Conservation (phyloP, 2,113 vertebrate species). For the Nettapus auritus region DNA sequence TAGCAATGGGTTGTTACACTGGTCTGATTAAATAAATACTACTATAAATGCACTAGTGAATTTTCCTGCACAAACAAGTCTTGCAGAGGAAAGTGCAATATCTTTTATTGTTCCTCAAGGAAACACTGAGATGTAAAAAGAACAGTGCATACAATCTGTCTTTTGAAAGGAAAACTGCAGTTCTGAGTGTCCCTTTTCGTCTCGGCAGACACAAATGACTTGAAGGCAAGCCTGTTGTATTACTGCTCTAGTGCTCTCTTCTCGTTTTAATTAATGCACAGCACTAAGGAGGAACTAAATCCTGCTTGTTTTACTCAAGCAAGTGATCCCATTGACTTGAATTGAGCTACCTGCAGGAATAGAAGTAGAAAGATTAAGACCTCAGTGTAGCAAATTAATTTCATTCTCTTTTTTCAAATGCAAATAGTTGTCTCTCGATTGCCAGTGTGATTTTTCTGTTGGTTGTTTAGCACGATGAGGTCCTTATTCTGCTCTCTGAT, state of each 20-base stretch:
- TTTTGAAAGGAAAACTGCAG: neutral
- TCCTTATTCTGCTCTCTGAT: neutral
- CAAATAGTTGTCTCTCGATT: neutral
- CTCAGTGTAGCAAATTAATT: slow-evolving; percentile 11
- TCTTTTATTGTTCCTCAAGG: neutral
- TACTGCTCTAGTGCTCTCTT: neutral
- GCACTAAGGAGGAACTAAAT: slow-evolving; percentile 1
- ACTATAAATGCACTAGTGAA: neutral
- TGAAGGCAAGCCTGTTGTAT: neutral
- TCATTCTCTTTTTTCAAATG: slow-evolving; percentile 45
- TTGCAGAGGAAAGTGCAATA: neutral
- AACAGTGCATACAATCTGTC: neutral
- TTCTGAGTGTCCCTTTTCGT: neutral
- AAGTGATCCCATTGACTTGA: slow-evolving; percentile 4
- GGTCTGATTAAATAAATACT: neutral
- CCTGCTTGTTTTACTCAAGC: slow-evolving; percentile 25
- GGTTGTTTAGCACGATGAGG: neutral
- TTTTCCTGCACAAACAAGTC: neutral
- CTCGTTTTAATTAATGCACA: neutral
- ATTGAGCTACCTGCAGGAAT: slow-evolving; percentile 47
- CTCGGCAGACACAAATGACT: neutral
- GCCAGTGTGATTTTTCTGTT: neutral
- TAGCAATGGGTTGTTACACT: neutral
- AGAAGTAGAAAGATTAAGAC: slow-evolving; percentile 25
- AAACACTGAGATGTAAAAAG: slow-evolving; percentile 19